Percentiles rank a stretch among this genome's conserved stretches.
These are phyloP conservation scores for Cephus runcator DNA, from an alignment of 2,888 invertebrate genomes.

Conservation along the genomic window DNA sequence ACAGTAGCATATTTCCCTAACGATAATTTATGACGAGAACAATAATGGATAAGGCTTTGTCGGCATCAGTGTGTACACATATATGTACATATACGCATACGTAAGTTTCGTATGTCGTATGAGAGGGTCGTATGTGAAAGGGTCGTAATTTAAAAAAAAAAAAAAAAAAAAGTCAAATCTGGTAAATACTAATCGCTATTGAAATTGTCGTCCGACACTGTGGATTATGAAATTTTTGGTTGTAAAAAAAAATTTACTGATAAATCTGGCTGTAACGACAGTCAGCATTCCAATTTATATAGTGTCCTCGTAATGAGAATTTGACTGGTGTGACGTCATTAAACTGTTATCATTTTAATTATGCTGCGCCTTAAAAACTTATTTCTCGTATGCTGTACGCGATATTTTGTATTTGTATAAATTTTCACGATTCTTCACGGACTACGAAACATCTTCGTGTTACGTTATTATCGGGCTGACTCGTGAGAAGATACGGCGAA, in stretches of 20 bases:
- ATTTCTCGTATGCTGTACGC: background rate
- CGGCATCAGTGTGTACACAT: background rate
- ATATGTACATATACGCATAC: background rate
- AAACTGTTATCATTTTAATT: background rate
- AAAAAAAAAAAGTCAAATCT: background rate
- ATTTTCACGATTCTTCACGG: background rate
- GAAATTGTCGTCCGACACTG: background rate
- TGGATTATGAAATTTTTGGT: background rate
- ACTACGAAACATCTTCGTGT: constrained; percentile 9
- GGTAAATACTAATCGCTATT: background rate
- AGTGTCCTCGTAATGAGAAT: no score
- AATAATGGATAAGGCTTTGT: background rate
- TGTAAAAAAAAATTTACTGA: background rate
- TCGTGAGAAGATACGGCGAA: background rate
- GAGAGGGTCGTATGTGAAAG: background rate
- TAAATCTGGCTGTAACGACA: no score
- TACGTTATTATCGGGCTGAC: background rate
- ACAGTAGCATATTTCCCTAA: background rate
- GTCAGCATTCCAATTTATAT: no score
- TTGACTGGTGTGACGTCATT: no score
- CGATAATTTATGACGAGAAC: background rate
- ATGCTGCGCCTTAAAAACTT: background rate
- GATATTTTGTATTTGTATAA: background rate
- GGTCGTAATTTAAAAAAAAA: no score
- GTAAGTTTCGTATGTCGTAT: background rate